Percentiles rank a stretch among this genome's conserved stretches.
phyloP scores from a whole-genome alignment of 2,888 invertebrate genomes.

The Drosophila merina region DNA sequence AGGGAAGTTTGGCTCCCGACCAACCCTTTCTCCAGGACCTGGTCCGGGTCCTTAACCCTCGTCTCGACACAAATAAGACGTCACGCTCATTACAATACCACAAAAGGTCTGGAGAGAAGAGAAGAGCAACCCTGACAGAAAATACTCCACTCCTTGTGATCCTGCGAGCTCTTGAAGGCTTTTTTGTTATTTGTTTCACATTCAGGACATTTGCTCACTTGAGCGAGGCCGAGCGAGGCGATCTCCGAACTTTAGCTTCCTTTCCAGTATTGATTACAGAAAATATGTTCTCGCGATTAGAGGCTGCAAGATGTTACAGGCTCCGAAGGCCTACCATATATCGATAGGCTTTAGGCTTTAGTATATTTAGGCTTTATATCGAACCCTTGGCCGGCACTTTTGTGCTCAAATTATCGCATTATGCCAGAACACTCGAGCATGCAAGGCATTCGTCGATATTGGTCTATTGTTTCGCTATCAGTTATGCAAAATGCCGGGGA shows the following conservation, averaged over 20 bases:
- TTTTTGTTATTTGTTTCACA: constrained; percentile 77
- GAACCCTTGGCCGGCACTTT: constrained; percentile 53
- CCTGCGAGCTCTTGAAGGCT: constrained; percentile 27
- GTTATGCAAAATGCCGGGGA: constrained; percentile 68
- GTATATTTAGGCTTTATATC: too few species aligned
- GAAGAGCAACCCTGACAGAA: constrained; percentile 17
- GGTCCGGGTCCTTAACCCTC: constrained; percentile 29
- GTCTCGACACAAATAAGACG: constrained; percentile 63
- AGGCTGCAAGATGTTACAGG: constrained; percentile 52
- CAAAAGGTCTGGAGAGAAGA: constrained; percentile 38
- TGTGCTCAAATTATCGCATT: constrained; percentile 73
- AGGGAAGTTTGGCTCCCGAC: constrained; percentile 3
- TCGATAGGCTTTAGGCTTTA: too few species aligned
- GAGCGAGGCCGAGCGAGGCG: constrained; percentile 46
- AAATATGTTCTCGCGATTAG: constrained; percentile 60
- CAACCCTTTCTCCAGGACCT: constrained; percentile 3
- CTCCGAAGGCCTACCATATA: neutral
- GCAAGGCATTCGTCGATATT: constrained; percentile 63
- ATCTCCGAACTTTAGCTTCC: constrained; percentile 14
- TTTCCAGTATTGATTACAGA: constrained; percentile 64
- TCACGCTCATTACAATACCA: constrained; percentile 67
- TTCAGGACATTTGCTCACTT: constrained; percentile 69
- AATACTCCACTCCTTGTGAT: constrained; percentile 4
- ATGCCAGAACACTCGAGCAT: constrained; percentile 41
- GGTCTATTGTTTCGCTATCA: constrained; percentile 74